phyloP scores from a whole-genome alignment of 2,797 vertebrate genomes.

The Melanotaenia nigrans region DNA sequence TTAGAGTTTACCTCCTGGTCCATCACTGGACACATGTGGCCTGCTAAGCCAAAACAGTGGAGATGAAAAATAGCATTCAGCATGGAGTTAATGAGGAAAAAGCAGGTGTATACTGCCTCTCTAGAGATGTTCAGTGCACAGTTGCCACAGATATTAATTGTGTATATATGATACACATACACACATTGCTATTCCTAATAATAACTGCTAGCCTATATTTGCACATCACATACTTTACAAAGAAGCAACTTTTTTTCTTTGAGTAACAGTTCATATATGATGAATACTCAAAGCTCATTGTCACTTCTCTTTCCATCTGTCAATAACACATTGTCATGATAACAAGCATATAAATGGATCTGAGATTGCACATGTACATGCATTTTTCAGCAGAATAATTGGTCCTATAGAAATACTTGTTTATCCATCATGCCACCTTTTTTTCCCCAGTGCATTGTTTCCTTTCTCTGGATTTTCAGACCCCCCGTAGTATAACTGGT shows the following conservation, averaged over 20 bases:
- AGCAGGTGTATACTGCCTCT: slow-evolving; percentile 57
- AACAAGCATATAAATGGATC: neutral
- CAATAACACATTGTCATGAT: slow-evolving; percentile 16
- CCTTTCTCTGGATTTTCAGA: no score
- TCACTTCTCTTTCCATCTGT: slow-evolving; percentile 8
- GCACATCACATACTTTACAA: neutral
- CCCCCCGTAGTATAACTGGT: no score
- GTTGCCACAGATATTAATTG: slow-evolving; percentile 33
- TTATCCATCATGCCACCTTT: no score
- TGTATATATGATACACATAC: slow-evolving; percentile 27
- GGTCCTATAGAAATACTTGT: neutral
- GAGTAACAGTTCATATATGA: neutral
- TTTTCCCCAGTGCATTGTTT: no score
- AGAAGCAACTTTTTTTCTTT: neutral
- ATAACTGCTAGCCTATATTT: neutral
- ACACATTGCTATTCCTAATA: slow-evolving; percentile 21
- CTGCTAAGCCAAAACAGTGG: slow-evolving; percentile 43
- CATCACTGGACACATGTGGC: slow-evolving; percentile 57
- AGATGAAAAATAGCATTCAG: slow-evolving; percentile 54
- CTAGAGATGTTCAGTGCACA: slow-evolving; percentile 31
- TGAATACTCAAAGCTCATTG: neutral
- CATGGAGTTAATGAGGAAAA: slow-evolving; percentile 57
- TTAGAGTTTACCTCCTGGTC: slow-evolving; percentile 57
- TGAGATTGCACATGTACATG: neutral
- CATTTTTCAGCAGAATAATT: neutral